Base-by-base conservation (phyloP, 2,888 invertebrate genomes). In the Aplocera efformata region DNA sequence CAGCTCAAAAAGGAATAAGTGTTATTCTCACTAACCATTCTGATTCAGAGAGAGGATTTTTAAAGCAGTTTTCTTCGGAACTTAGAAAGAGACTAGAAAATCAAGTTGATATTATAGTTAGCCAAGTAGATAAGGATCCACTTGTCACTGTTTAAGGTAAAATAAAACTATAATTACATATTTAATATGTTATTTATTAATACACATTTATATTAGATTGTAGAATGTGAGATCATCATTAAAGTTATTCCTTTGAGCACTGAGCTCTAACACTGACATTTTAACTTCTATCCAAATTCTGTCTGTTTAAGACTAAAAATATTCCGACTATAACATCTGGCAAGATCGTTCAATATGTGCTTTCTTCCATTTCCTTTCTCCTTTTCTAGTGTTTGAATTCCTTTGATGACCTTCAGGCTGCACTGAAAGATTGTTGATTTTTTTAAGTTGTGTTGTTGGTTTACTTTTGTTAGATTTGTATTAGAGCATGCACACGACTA, bases 11-110 rank as follows among this genome's bases (percentile, higher is more conserved):
- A 37, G 94, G 94, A 17, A 90, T 90, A 8, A 91, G 92, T 40
- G 97, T 98, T 0, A 93, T 98, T 61, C 85, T 98, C 9, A 96
- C 96, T 50, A 97, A 98, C 75, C 98, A 98, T 77, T 96, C 95
- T 24, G 96, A 98, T 81, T 96, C 97, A 0, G 98, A 98, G 77
- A 90, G 98, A 47, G 97, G 98, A 3, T 98, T 93, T 71, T 84
- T 98, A 3, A 83, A 79, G 25, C 76, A 76, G 6, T 94, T 97
- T 50, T 68, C 79, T 10, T 47, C 60, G 0, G 56, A 82, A 50
- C 67, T 90, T 48, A 54, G 65, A 31, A 52, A 53, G 43, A 58
- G 67, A 54, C 60, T 89, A 41, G 75, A 89, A 1, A 84, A 90
- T 42, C 67, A 89, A 39, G 90, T 93, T 6, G 72, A 90, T 50